phyloP scores from a whole-genome alignment of 2,113 vertebrate genomes.

The Otocyon megalotis region DNA sequence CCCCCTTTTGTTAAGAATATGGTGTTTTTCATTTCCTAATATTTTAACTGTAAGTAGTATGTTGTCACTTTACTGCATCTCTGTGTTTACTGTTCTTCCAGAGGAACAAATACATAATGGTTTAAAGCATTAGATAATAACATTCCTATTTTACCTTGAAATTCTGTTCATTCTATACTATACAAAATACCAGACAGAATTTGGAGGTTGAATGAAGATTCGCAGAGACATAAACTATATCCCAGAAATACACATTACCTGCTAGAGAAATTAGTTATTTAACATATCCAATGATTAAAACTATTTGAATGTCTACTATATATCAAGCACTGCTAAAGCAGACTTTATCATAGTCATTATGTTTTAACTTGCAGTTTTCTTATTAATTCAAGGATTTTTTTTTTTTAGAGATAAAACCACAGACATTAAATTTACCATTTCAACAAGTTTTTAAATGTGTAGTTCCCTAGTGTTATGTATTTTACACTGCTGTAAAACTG shows the following conservation, averaged over 20 bases:
- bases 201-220: not conserved
- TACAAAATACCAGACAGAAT: not conserved
- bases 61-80: not conserved
- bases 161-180: not conserved
- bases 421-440: not conserved
- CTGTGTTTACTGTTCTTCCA: not conserved
- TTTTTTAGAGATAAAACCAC: not conserved
- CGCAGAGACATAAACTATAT: not conserved
- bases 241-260: not conserved
- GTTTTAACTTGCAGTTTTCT: not conserved
- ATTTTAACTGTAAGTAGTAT: not conserved
- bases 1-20: not conserved
- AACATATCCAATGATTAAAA: not conserved
- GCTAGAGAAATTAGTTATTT: not conserved
- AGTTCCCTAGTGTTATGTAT: not conserved
- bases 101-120: not conserved
- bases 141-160: not conserved
- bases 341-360: not conserved
- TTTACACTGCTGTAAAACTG: not conserved
- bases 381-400: slow-evolving; percentile 1
- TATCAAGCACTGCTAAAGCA: not conserved
- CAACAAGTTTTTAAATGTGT: not conserved
- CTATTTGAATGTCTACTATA: not conserved
- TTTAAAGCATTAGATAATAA: not conserved
- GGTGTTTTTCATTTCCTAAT: not conserved